These are phyloP conservation scores for Cromileptes altivelis DNA, from an alignment of 2,113 vertebrate genomes.

Conservation along the genomic window DNA sequence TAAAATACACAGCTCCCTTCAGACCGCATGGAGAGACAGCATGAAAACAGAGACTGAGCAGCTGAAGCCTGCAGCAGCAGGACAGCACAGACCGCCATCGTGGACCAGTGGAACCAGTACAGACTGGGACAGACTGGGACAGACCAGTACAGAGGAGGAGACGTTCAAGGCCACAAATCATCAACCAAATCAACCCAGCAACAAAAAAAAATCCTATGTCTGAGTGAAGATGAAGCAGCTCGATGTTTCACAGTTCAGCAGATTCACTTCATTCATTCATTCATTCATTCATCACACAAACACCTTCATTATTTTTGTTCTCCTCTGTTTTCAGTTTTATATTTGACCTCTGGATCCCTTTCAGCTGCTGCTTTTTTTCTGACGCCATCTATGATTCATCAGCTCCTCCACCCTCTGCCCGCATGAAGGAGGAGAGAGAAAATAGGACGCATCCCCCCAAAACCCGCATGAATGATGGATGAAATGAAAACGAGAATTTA, in stretches of 20 bases:
- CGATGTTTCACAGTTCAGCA: too few relatives aligned
- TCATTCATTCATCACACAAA: too few relatives aligned
- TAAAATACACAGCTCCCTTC: too few relatives aligned
- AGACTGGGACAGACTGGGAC: neutral
- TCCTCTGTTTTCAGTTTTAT: neutral
- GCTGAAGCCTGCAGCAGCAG: too few relatives aligned
- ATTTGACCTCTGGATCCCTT: constrained; percentile 1
- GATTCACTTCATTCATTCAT: too few relatives aligned
- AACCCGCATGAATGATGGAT: constrained; percentile 3
- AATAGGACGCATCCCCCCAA: constrained; percentile 1
- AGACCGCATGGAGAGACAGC: too few relatives aligned
- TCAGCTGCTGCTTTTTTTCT: neutral
- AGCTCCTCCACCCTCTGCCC: constrained; percentile 36
- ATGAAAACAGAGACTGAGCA: too few relatives aligned
- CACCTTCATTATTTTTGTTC: too few relatives aligned
- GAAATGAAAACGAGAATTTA: neutral
- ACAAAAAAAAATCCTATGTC: neutral
- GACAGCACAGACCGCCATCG: neutral
- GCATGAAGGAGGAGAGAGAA: constrained; percentile 42
- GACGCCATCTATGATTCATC: constrained; percentile 67
- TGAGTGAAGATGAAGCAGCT: neutral
- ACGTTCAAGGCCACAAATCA: neutral
- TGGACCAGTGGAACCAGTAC: constrained; percentile 34
- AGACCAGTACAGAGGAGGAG: constrained; percentile 15
- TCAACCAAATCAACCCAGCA: neutral